Conservation (phyloP, 1,140 invertebrate genomes). For the Danaus plexippus region DNA sequence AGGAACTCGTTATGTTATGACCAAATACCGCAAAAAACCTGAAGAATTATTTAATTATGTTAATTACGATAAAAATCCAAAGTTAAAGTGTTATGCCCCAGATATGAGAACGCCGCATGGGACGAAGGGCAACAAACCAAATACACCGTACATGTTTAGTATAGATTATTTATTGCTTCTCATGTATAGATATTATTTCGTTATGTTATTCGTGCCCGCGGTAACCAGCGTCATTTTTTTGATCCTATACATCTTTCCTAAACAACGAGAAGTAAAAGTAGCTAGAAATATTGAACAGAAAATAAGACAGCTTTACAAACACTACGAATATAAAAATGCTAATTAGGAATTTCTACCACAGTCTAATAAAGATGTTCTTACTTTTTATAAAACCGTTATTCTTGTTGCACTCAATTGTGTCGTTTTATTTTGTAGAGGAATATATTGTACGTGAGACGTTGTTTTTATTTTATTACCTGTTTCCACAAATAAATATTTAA, state of each 20-base stretch:
- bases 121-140: background rate
- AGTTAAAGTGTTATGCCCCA: no score
- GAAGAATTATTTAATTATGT: background rate
- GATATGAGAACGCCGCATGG: no score
- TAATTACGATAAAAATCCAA: background rate
- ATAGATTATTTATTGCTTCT: background rate
- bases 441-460: no score
- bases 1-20: no score
- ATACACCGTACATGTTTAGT: background rate
- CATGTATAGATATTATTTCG: background rate
- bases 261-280: background rate
- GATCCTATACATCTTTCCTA: slow-evolving; percentile 1
- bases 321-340: background rate
- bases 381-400: no score
- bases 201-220: background rate
- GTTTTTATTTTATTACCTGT: no score
- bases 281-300: background rate
- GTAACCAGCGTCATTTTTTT: background rate
- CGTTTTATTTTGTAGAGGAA: no score
- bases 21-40: no score
- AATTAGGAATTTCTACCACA: background rate
- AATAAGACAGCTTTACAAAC: slow-evolving; percentile 3
- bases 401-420: no score
- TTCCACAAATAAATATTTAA: no score
- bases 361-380: no score